Evolutionary conservation across 35 echinoderm and acorn worm species (phyloP).

Genomic region (Apostichopus californicus): DNA sequence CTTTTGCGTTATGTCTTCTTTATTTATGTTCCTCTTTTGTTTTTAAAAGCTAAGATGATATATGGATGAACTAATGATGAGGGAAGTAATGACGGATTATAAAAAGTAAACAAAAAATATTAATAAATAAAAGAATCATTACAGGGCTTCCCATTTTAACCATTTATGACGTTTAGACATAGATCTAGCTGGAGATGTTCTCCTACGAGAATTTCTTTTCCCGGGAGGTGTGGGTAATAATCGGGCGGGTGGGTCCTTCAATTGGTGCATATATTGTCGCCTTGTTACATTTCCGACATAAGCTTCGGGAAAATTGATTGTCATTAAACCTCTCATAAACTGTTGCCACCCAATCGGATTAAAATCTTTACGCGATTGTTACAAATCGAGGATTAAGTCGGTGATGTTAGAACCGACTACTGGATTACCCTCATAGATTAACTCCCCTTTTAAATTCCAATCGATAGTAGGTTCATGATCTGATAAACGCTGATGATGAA

Average conservation of each 20-base stretch:
- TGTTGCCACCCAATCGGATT: conserved; percentile 37
- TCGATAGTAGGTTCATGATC: neutral
- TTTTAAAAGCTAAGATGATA: neutral
- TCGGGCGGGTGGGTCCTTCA: neutral
- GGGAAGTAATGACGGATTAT: neutral
- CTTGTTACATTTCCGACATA: too few relatives aligned
- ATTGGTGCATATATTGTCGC: neutral
- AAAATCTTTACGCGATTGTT: neutral
- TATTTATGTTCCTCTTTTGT: neutral
- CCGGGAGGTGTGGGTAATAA: too few relatives aligned
- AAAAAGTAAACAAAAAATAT: neutral
- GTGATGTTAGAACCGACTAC: too few relatives aligned
- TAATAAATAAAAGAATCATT: neutral
- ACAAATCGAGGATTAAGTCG: neutral
- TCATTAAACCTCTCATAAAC: conserved; percentile 8
- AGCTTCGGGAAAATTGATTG: neutral
- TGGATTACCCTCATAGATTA: neutral
- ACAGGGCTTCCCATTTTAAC: neutral
- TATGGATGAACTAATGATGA: neutral
- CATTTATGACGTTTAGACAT: neutral
- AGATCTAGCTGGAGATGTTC: neutral
- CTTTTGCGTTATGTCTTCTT: neutral
- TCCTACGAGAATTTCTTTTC: neutral
- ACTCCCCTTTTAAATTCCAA: conserved; percentile 33
- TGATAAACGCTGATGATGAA: too few relatives aligned